These are phyloP conservation scores for Dasyprocta punctata DNA, from an alignment of 2,113 vertebrate species.

Conservation along the genomic window DNA sequence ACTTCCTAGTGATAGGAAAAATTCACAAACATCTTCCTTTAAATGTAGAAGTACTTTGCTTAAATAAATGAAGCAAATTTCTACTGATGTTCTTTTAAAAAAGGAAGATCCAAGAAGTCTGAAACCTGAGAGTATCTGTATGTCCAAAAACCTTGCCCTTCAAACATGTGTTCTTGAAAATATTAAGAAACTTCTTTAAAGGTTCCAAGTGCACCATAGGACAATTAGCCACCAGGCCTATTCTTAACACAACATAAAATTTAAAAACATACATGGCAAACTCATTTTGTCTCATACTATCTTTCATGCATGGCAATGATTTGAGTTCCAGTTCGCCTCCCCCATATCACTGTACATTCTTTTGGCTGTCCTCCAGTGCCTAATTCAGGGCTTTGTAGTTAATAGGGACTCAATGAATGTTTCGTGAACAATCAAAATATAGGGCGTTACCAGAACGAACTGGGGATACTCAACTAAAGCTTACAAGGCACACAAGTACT, in stretches of 20 bases:
- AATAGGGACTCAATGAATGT: not conserved
- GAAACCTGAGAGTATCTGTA: not conserved
- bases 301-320: not conserved
- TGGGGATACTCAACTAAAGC: not conserved
- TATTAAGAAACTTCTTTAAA: not conserved
- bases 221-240: not conserved
- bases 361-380: not conserved
- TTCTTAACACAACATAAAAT: not conserved
- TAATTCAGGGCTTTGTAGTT: not conserved
- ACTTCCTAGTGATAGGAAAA: not conserved
- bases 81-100: not conserved
- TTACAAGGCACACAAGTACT: slow-evolving; percentile 62
- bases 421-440: not conserved
- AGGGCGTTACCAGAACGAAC: not conserved
- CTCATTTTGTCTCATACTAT: not conserved
- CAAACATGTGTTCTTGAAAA: not conserved
- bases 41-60: slow-evolving; percentile 12
- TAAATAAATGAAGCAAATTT: not conserved
- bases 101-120: not conserved
- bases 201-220: not conserved
- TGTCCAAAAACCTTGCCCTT: not conserved
- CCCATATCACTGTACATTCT: not conserved
- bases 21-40: slow-evolving; percentile 2
- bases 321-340: not conserved
- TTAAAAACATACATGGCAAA: not conserved